Conservation (phyloP, 2,888 invertebrate species). For the Microctonus hyperodae region DNA sequence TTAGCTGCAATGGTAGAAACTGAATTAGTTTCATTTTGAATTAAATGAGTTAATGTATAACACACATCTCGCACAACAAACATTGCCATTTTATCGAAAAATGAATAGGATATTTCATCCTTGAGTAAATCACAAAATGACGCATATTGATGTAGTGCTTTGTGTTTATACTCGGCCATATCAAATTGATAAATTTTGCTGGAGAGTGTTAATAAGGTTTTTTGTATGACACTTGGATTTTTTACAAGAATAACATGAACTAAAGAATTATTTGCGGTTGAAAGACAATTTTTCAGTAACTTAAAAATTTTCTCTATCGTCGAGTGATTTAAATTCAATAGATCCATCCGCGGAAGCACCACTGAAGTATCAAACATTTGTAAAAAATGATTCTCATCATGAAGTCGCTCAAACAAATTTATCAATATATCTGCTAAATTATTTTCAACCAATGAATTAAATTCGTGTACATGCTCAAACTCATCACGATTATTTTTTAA, state of each 20-base stretch:
- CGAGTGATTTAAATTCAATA: conserved; percentile 62
- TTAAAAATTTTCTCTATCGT: conserved; percentile 63
- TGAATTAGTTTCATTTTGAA: conserved; percentile 60
- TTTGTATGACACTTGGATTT: conserved; percentile 66
- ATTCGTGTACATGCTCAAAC: conserved; percentile 46
- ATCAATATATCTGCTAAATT: conserved; percentile 57
- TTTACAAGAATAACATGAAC: conserved; percentile 50
- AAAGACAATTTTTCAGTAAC: conserved; percentile 63
- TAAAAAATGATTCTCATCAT: conserved; percentile 63
- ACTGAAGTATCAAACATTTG: conserved; percentile 60
- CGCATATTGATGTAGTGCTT: conserved; percentile 68
- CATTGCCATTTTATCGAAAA: conserved; percentile 62
- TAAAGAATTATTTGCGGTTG: conserved; percentile 60
- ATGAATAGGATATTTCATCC: conserved; percentile 55
- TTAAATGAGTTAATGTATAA: conserved; percentile 66
- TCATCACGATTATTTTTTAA: conserved; percentile 47
- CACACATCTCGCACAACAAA: conserved; percentile 69
- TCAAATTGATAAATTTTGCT: conserved; percentile 64
- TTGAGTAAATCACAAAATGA: conserved; percentile 65
- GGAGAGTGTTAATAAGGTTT: conserved; percentile 66
- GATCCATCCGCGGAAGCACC: conserved; percentile 56
- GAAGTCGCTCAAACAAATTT: conserved; percentile 51
- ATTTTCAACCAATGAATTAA: conserved; percentile 49
- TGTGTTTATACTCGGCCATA: conserved; percentile 66
- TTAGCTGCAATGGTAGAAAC: conserved; percentile 46